phyloP scores from a whole-genome alignment of 2,113 vertebrate genomes.

The Barnardius zonarius region DNA sequence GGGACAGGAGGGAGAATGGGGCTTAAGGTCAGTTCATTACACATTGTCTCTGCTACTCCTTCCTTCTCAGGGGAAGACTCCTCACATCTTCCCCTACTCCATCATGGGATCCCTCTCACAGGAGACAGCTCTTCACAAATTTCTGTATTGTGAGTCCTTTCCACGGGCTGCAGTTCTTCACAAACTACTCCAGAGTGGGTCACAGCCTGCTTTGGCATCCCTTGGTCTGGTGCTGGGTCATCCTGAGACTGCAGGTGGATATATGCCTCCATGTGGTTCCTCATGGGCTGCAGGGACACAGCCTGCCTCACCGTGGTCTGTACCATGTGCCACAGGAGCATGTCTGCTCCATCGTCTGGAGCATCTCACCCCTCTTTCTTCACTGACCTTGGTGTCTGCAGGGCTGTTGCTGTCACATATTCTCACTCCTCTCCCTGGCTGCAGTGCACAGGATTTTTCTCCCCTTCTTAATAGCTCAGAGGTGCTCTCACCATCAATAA shows the following conservation, averaged over 20 bases:
- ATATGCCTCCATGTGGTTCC: not conserved
- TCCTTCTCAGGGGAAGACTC: not conserved
- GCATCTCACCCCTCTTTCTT: not conserved
- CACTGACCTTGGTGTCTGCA: not conserved
- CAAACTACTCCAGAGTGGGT: rapidly evolving
- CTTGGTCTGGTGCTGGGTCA: not conserved
- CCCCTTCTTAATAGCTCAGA: not conserved
- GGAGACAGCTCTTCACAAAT: not conserved
- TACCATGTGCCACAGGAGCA: not conserved
- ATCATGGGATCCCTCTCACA: not conserved
- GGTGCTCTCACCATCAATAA: not conserved
- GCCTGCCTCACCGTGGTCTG: not conserved
- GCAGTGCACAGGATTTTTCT: not conserved
- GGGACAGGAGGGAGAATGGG: not conserved
- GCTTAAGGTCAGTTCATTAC: not conserved
- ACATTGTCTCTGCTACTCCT: rapidly evolving
- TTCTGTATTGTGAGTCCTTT: not conserved
- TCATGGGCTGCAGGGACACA: too few species aligned
- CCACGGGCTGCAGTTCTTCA: not conserved
- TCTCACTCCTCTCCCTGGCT: not conserved
- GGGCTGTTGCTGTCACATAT: not conserved
- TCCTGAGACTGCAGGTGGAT: too few species aligned
- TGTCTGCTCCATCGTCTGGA: not conserved
- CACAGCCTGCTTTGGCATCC: not conserved
- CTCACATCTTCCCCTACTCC: not conserved